Percentiles rank a stretch among this genome's conserved stretches.
Evolutionary conservation across 2,113 vertebrate genomes (phyloP).

Genomic region (Ctenomys sociabilis): DNA sequence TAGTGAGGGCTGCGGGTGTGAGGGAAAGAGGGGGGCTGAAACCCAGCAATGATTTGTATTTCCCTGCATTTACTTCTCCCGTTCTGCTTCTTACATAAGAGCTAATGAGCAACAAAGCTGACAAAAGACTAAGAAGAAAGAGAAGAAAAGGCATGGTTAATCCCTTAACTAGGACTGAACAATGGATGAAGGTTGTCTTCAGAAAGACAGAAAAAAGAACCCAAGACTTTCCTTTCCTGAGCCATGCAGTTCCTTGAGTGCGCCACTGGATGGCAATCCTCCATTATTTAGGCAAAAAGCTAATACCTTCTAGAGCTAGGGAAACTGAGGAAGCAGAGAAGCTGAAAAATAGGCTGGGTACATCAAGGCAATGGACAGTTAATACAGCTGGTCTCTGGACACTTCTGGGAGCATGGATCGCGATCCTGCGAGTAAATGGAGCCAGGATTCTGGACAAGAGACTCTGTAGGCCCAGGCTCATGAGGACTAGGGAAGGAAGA

Average conservation of each 20-base stretch:
- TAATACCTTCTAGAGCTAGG: slow-evolving; percentile 13
- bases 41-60: slow-evolving; percentile 35
- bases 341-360: background rate
- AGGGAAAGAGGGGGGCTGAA: background rate
- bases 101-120: slow-evolving; percentile 67
- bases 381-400: background rate
- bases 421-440: background rate
- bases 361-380: background rate
- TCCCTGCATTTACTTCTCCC: slow-evolving; percentile 30
- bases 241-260: slow-evolving; percentile 54
- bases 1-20: background rate
- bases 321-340: slow-evolving; percentile 77
- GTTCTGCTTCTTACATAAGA: slow-evolving; percentile 55
- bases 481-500: background rate
- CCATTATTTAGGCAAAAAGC: slow-evolving; percentile 65
- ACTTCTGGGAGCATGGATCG: background rate
- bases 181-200: slow-evolving; percentile 49
- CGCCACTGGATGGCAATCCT: slow-evolving; percentile 77
- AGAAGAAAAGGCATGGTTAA: slow-evolving; percentile 62
- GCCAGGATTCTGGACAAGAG: background rate
- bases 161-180: slow-evolving; percentile 43
- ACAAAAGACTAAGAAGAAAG: slow-evolving; percentile 58
- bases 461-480: background rate
- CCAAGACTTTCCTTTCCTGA: background rate
- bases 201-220: background rate